Evolutionary conservation across 2,113 vertebrate genomes (phyloP), one percentile per base, ranked within the genome.

Genomic region (Nyctibius bracteatus): DNA sequence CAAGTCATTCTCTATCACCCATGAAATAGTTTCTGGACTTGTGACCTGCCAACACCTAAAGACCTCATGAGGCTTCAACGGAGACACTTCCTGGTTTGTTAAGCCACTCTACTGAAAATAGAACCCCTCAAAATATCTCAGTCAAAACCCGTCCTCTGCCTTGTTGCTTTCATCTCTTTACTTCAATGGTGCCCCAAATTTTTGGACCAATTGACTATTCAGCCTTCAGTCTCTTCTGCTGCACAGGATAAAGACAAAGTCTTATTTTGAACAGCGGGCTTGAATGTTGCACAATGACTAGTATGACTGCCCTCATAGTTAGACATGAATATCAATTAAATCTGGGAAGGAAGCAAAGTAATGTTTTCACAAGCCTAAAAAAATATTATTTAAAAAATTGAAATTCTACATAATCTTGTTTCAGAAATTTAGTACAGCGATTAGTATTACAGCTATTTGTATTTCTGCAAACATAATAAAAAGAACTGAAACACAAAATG

Each of bases 261-360:
- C 8, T 83, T 55, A 28, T 14, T 68, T 80, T 62, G 54, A 66
- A 66, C 0, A 1, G 5, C 0, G 1, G 7, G 10, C 27, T 31
- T 65, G 24, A 57, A 35, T 35, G 47, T 13, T 81, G 14, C 37
- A 46, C 59, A 28, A 22, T 68, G 59, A 41, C 14, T 41, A 23
- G 8, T 14, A 27, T 27, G 49, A 59, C 24, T 47, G 23, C 7
- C 31, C 19, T 75, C 57, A 74, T 3, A 71, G 55, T 59, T 2
- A 55, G 35, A 83, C 6, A 8, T 4, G 9, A 81, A 44, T 52
- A 59, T 21, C 25, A 72, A 25, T 58, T 86, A 86, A 77, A 84
- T 54, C 20, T 82, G 9, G 3, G 44, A 79, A 70, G 51, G n/a
- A 54, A 55, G 12, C 1, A 61, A 47, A 44, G 35, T 16, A 11